These are phyloP conservation scores for Drosophila subsilvestris DNA, from an alignment of 2,888 invertebrate genomes.

Conservation along the genomic window DNA sequence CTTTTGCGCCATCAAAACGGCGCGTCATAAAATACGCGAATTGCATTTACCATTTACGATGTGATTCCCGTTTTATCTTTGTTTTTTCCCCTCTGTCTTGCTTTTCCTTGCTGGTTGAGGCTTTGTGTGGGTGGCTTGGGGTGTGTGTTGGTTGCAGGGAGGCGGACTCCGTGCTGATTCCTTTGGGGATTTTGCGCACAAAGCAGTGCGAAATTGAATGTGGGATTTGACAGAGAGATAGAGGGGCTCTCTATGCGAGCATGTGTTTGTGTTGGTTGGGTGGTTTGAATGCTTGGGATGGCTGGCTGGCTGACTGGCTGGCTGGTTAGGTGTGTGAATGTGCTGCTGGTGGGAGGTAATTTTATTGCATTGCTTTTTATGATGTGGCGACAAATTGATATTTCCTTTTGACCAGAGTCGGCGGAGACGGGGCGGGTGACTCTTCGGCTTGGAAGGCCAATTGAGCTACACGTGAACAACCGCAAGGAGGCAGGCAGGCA, in stretches of 20 bases:
- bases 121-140: constrained; percentile 35
- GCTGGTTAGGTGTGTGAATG: neutral
- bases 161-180: constrained; percentile 67
- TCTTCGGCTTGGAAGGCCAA: constrained; percentile 64
- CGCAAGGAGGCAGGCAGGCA: constrained; percentile 14
- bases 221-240: constrained; percentile 74
- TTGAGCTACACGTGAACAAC: constrained; percentile 54
- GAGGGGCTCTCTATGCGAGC: constrained; percentile 38
- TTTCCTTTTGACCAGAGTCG: constrained; percentile 57
- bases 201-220: constrained; percentile 79
- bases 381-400: constrained; percentile 81
- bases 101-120: constrained; percentile 44
- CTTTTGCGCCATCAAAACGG: constrained; percentile 78
- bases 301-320: neutral
- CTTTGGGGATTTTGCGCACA: constrained; percentile 81
- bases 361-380: constrained; percentile 81
- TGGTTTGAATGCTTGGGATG: neutral
- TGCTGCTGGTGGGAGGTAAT: constrained; percentile 56
- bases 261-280: constrained; percentile 7
- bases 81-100: constrained; percentile 35
- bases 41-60: constrained; percentile 80
- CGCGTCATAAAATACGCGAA: constrained; percentile 82
- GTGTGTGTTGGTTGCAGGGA: constrained; percentile 21
- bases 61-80: constrained; percentile 70
- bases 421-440: constrained; percentile 24